phyloP scores from a whole-genome alignment of 2,113 vertebrate species.

The Pogonocichla stellata region DNA sequence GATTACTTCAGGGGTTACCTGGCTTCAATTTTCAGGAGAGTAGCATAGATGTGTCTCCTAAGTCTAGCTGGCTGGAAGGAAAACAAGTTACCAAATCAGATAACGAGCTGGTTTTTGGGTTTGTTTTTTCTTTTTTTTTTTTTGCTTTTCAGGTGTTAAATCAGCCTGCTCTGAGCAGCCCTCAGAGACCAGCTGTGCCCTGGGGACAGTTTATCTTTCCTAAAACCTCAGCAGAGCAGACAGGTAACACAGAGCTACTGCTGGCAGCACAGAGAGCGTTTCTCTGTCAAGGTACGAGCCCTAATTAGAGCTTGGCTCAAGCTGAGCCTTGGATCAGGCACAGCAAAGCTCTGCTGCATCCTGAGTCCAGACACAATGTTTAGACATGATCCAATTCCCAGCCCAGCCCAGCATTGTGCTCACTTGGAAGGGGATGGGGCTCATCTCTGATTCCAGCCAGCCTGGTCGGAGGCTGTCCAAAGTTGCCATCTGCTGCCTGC shows the following conservation, averaged over 20 bases:
- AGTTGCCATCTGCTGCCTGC: conserved; percentile 51
- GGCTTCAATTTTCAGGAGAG: neutral
- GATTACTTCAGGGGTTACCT: neutral
- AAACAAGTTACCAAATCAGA: neutral
- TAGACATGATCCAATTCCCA: conserved; percentile 33
- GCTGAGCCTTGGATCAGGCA: neutral
- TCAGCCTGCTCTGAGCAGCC: neutral
- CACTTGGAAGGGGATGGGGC: neutral
- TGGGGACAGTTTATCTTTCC: neutral
- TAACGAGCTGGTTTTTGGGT: accelerated
- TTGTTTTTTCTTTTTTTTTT: neutral
- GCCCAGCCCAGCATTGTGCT: conserved; percentile 8
- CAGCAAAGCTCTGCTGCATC: neutral
- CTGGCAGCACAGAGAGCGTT: neutral
- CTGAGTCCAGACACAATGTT: conserved; percentile 41
- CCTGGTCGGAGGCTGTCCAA: neutral
- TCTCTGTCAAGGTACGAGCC: neutral
- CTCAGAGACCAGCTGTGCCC: neutral
- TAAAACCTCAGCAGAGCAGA: neutral
- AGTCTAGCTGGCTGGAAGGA: neutral
- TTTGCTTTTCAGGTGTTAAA: neutral
- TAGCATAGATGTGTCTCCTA: neutral
- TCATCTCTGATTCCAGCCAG: conserved; percentile 21
- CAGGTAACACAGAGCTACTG: neutral
- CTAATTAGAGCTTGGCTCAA: conserved; percentile 41